Percentiles rank a stretch among this genome's conserved stretches.
Evolutionary conservation across 35 echinoderm and acorn worm genomes (phyloP).

Genomic region (Amphiura filiformis): DNA sequence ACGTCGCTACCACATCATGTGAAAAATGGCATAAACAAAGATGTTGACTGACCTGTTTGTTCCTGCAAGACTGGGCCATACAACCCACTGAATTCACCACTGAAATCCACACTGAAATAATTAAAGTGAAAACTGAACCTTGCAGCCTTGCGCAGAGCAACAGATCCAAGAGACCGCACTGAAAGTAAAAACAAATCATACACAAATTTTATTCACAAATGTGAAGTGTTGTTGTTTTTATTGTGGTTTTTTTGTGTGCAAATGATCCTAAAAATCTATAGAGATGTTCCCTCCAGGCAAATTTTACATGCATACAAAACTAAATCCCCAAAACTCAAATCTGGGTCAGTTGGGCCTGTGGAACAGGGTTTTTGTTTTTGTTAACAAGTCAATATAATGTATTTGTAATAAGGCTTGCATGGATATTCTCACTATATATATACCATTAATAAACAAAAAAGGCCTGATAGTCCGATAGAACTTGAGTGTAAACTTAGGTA

Average conservation of each 20-base stretch:
- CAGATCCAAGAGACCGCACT: constrained; percentile 92
- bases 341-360: no score
- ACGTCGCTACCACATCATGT: no score
- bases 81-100: constrained; percentile 75
- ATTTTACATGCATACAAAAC: neutral
- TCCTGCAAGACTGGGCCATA: constrained; percentile 76
- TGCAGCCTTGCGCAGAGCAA: constrained; percentile 70
- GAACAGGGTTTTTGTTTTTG: no score
- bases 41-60: constrained; percentile 76
- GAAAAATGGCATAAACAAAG: no score
- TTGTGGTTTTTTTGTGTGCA: neutral
- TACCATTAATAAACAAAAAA: no score
- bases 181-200: constrained; percentile 10
- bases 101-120: constrained; percentile 84
- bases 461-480: no score
- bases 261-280: neutral
- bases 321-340: no score
- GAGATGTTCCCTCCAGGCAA: neutral
- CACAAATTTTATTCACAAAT: neutral
- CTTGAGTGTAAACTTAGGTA: no score
- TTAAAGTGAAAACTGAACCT: constrained; percentile 74
- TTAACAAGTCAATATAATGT: no score
- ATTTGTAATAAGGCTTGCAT: no score
- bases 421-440: no score
- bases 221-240: neutral